Evolutionary conservation across 2,797 vertebrate genomes (phyloP).

Genomic region (Pithecia hirsuta): DNA sequence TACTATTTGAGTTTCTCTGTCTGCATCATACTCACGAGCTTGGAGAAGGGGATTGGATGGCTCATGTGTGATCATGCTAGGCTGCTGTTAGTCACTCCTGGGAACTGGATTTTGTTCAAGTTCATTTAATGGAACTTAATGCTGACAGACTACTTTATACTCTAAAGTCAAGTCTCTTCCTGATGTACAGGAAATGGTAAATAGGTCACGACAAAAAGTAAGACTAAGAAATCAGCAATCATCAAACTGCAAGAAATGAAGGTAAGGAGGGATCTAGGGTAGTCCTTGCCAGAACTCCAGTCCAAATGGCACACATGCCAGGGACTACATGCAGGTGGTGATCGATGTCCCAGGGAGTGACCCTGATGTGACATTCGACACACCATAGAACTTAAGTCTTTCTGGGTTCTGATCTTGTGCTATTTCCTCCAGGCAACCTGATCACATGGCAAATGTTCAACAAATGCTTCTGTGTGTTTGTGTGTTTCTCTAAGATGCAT

Average conservation of each 20-base stretch:
- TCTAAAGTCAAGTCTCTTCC: constrained; percentile 48
- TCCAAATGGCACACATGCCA: neutral
- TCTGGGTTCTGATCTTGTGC: neutral
- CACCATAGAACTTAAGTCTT: neutral
- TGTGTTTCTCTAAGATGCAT: neutral
- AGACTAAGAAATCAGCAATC: neutral
- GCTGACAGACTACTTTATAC: constrained; percentile 53
- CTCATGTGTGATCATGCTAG: neutral
- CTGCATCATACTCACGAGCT: neutral
- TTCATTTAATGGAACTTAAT: neutral
- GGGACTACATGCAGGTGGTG: neutral
- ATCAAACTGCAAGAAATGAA: neutral
- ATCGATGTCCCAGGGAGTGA: too few relatives aligned
- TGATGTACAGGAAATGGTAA: constrained; percentile 68
- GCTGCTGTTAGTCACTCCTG: neutral
- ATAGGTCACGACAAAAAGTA: constrained; percentile 57
- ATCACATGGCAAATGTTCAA: neutral
- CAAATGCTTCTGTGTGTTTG: neutral
- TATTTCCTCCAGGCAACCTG: neutral
- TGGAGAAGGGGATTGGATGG: neutral
- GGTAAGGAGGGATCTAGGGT: neutral
- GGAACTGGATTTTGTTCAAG: neutral
- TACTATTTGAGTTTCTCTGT: neutral
- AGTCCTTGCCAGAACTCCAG: neutral
- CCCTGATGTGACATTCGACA: too few relatives aligned